A percentile compares a stretch with the other conserved stretches of the same genome.
Conservation (phyloP, 2,888 invertebrate genomes). For the Stegana nigrithorax region DNA sequence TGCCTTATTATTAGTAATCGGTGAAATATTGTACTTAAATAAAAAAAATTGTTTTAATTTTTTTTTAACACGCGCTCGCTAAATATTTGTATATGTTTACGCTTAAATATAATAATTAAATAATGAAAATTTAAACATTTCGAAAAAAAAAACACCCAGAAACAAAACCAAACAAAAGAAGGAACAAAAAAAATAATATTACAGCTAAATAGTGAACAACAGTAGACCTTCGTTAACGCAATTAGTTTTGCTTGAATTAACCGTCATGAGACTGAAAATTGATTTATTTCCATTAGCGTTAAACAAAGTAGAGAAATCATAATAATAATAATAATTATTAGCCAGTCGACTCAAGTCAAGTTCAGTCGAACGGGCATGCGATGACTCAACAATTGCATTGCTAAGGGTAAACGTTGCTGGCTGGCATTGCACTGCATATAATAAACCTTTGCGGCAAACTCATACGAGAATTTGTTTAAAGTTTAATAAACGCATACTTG, state of each 20-base stretch:
- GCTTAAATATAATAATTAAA: conserved; percentile 23
- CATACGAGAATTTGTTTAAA: not conserved
- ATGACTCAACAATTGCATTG: not conserved
- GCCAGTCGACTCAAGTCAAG: not conserved
- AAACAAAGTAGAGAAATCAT: not conserved
- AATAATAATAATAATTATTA: not conserved
- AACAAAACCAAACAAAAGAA: conserved; percentile 6
- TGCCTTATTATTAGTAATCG: conserved; percentile 61
- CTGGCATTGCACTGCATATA: not conserved
- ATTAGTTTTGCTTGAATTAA: conserved; percentile 47
- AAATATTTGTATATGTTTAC: conserved; percentile 6
- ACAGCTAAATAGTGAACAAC: conserved; percentile 31
- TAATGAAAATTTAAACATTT: conserved; percentile 24
- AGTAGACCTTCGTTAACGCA: conserved; percentile 38
- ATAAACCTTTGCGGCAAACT: not conserved
- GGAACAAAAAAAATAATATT: conserved; percentile 29
- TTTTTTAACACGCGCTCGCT: not conserved
- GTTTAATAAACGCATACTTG: not conserved
- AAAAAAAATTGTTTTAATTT: not conserved
- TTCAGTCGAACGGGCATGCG: not conserved
- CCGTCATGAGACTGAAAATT: conserved; percentile 18
- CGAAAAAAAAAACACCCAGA: conserved; percentile 20
- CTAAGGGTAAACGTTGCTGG: not conserved
- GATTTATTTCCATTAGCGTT: conserved; percentile 18
- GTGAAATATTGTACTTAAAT: conserved; percentile 27